Percentiles rank a stretch among this genome's conserved stretches.
These are phyloP conservation scores for Drosophila neotestacea DNA, from an alignment of 2,888 invertebrate genomes.

Conservation along the genomic window DNA sequence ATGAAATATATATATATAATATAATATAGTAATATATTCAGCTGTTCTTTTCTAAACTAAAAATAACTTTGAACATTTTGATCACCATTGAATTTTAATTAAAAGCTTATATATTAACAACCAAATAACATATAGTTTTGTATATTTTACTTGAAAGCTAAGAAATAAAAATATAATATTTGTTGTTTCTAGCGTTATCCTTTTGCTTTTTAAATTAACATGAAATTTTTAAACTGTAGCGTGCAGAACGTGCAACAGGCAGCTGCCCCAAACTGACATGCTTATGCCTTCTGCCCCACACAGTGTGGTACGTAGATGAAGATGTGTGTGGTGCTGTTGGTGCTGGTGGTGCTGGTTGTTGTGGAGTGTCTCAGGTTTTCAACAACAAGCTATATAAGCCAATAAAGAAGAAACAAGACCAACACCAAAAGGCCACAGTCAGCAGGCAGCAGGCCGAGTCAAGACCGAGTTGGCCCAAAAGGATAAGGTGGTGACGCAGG, in stretches of 20 bases:
- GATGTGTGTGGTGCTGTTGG: constrained; percentile 54
- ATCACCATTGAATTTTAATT: no score
- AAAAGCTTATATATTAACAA: no score
- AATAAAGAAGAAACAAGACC: constrained; percentile 71
- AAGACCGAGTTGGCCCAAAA: constrained; percentile 19
- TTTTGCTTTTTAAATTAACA: background rate
- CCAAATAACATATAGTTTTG: no score
- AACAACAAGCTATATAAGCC: constrained; percentile 76
- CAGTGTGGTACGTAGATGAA: constrained; percentile 49
- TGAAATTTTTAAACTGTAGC: constrained; percentile 54
- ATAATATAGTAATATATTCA: no score
- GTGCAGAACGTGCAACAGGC: constrained; percentile 41
- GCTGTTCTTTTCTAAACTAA: no score
- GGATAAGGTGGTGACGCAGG: constrained; percentile 6
- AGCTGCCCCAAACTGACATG: constrained; percentile 22
- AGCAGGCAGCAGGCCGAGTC: constrained; percentile 42
- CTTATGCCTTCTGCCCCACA: constrained; percentile 60
- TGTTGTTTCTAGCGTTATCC: background rate
- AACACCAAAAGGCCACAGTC: constrained; percentile 54
- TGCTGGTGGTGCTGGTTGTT: constrained; percentile 23
- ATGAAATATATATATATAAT: background rate
- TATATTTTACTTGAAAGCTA: no score
- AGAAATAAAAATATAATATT: no score
- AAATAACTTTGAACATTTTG: no score
- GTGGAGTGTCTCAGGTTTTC: constrained; percentile 72